Percentiles rank a stretch among this genome's conserved stretches.
Evolutionary conservation across 2,113 vertebrate genomes (phyloP).

Genomic region (Ophiodon elongatus): DNA sequence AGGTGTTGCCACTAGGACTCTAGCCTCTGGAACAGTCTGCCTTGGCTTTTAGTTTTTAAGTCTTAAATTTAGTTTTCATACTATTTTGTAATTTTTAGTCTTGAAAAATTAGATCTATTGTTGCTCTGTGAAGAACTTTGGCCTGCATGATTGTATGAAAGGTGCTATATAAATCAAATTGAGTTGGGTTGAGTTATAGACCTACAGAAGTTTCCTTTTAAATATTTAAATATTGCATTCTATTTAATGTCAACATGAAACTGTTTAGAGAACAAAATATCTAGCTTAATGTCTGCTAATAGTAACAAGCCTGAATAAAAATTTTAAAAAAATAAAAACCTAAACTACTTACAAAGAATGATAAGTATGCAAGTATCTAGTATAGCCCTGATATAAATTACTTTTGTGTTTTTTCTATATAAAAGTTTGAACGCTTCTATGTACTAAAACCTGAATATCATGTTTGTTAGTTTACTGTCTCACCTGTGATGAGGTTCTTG

Average conservation of each 20-base stretch:
- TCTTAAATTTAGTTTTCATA: neutral
- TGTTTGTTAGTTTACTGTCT: neutral
- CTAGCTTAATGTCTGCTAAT: neutral
- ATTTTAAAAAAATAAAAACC: too few species aligned
- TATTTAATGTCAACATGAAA: neutral
- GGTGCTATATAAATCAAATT: neutral
- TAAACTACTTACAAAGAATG: too few species aligned
- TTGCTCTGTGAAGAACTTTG: neutral
- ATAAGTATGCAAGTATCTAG: too few species aligned
- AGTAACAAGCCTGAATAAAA: too few species aligned
- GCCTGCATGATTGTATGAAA: neutral
- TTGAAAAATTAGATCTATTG: neutral
- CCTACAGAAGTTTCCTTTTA: neutral
- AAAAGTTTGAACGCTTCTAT: neutral
- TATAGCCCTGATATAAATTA: too few species aligned
- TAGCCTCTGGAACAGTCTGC: too few species aligned
- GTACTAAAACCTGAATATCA: neutral
- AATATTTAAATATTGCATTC: neutral
- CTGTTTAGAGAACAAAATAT: neutral
- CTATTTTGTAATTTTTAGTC: neutral
- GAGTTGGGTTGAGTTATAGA: too few species aligned
- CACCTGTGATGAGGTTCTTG: constrained; percentile 88
- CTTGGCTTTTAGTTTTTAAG: too few species aligned
- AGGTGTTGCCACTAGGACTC: too few species aligned
- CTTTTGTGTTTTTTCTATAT: too few species aligned